Evolutionary conservation across 2,888 invertebrate species (phyloP), one percentile per base, ranked within the genome.

Genomic region (Philonicus albiceps): DNA sequence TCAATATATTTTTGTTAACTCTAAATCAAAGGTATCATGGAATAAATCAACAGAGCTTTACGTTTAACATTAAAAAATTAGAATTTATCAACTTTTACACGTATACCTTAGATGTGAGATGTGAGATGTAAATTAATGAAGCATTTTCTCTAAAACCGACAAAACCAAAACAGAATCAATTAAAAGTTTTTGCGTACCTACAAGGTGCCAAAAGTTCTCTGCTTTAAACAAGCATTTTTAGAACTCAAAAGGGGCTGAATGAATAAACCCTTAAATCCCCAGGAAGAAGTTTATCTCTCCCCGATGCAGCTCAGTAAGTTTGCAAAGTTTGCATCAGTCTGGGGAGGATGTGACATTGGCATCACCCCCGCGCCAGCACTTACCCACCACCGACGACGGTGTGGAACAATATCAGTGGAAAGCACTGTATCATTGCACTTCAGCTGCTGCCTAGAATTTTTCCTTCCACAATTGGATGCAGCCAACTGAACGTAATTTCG

Each of bases 351-450:
- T 76, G 76, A 76, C 76, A 76, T 34, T 8, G 76, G 76, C 40
- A 40, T 40, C 76, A 22, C 37, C 75, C 16, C 75, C 37, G 19
- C 37, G 19, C 37, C 11, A 22, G 43, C 74, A 31, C 16, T 73
- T 73, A n/a, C 76, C n/a, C 76, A 22, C 19, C 22, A 2, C n/a
- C 31, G n/a, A 7, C 40, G 40, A 22, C 37, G 8, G 6, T 22
- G 19, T 11, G 34, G 40, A 40, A 40, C 40, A 40, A 75, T 75
- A 75, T 34, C 75, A 75, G 22, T 13, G 22, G 5, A 76, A 22
- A 76, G 76, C 37, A 76, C 22, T 76, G 40, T 76, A 37, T 40
- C 76, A 76, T 40, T 76, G 76, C 43, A 76, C 76, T 76, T 76
- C 40, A 76, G 37, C 76, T 40, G 43, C 76, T 43, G 34, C 76